Evolutionary conservation across 2,797 vertebrate species (phyloP).

Genomic region (Coranthus polyacanthus): DNA sequence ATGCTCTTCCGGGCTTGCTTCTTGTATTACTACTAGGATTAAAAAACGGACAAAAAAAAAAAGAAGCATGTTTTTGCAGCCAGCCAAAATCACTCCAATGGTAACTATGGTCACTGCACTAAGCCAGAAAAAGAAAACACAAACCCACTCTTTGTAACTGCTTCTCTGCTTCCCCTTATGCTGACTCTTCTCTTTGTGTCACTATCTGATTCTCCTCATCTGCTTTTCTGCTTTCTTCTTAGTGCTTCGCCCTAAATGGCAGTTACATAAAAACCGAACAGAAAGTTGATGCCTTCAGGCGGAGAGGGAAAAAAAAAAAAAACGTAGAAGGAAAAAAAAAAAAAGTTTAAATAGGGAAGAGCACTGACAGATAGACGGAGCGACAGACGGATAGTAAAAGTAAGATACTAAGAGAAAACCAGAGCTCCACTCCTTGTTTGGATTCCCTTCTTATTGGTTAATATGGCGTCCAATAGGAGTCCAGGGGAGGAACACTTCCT

Average conservation of each 20-base stretch:
- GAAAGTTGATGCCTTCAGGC: conserved; percentile 58
- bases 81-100: too few species aligned
- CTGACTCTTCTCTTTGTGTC: conserved; percentile 49
- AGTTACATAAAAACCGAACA: conserved; percentile 54
- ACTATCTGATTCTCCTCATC: conserved; percentile 52
- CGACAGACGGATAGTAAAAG: conserved; percentile 45
- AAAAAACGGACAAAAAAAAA: too few species aligned
- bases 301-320: conserved; percentile 30
- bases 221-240: conserved; percentile 52
- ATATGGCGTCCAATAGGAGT: conserved; percentile 56
- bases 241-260: conserved; percentile 43
- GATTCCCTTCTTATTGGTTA: conserved; percentile 58
- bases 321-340: conserved; percentile 26
- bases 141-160: conserved; percentile 13
- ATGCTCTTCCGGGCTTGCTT: too few species aligned
- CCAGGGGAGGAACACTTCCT: conserved; percentile 77
- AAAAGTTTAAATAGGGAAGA: conserved; percentile 11
- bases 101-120: conserved; percentile 12
- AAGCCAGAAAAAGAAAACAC: conserved; percentile 2
- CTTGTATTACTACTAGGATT: too few species aligned
- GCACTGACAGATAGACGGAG: conserved; percentile 17
- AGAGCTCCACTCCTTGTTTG: conserved; percentile 63
- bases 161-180: conserved; percentile 14
- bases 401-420: conserved; percentile 48
- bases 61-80: too few species aligned